phyloP scores from a whole-genome alignment of 2,113 vertebrate genomes.

The Rattus norvegicus region DNA sequence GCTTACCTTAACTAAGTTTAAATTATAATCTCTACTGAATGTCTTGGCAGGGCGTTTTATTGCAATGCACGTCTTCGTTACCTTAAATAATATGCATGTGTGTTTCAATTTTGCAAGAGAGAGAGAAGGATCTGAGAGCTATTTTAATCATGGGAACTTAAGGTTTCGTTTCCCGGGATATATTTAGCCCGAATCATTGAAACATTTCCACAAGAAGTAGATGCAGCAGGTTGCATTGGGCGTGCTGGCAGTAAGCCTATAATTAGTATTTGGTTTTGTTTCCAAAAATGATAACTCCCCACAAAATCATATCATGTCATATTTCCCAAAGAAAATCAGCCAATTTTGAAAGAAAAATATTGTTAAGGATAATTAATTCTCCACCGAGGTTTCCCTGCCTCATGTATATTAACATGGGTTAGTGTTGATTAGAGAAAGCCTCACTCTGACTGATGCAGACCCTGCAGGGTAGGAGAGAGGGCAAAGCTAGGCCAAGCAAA shows the following conservation, averaged over 20 bases:
- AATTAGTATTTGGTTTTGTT: constrained; percentile 53
- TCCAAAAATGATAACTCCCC: constrained; percentile 11
- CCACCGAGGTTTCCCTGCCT: neutral
- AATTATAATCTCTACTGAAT: neutral
- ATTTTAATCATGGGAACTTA: constrained; percentile 49
- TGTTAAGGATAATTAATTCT: neutral
- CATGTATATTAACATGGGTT: neutral
- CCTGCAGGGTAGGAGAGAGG: neutral
- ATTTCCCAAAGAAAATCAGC: constrained; percentile 33
- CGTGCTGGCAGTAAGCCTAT: constrained; percentile 56
- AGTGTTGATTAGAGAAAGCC: neutral
- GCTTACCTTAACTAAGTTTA: neutral
- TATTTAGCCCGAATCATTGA: constrained; percentile 20
- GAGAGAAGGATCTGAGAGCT: constrained; percentile 23
- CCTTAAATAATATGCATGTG: constrained; percentile 32
- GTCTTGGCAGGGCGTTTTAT: neutral
- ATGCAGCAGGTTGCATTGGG: neutral
- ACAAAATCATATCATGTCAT: neutral
- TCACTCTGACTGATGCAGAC: too few relatives aligned
- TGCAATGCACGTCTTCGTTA: neutral
- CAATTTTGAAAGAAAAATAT: constrained; percentile 40
- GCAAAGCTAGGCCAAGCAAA: neutral
- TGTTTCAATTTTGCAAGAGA: constrained; percentile 37
- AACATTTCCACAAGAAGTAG: constrained; percentile 43
- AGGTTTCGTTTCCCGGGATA: constrained; percentile 34